These are phyloP conservation scores for Chrysomallon squamiferum DNA, from an alignment of 1,140 invertebrate species.

Conservation along the genomic window DNA sequence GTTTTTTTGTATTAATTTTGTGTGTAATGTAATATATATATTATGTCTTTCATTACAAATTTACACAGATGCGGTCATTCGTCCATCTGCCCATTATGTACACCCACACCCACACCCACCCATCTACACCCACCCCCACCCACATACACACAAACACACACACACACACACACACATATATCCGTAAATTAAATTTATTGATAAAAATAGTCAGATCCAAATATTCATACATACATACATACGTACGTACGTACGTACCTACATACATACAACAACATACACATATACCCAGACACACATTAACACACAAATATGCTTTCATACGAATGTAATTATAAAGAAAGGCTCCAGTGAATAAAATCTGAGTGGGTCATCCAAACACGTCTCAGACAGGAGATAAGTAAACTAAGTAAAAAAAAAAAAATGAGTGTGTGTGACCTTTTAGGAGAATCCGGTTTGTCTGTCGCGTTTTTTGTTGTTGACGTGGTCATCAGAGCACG, in stretches of 20 bases:
- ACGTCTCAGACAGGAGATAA: too few species aligned
- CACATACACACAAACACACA: constrained; percentile 14
- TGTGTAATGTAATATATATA: too few species aligned
- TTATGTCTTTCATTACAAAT: too few species aligned
- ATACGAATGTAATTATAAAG: not conserved
- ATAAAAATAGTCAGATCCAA: too few species aligned
- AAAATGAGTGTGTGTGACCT: too few species aligned
- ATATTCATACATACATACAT: not conserved
- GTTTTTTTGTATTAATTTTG: too few species aligned
- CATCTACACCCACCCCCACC: constrained; percentile 9
- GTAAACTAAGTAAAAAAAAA: too few species aligned
- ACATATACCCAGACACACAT: not conserved
- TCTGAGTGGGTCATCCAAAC: not conserved
- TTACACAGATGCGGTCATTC: too few species aligned
- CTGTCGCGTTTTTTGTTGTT: too few species aligned
- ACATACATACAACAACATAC: not conserved
- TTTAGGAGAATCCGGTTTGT: too few species aligned
- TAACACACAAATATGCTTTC: not conserved
- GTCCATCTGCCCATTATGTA: not conserved
- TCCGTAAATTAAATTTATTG: not conserved
- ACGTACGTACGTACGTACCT: not conserved
- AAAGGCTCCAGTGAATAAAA: not conserved
- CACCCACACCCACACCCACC: constrained; percentile 13
- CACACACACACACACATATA: constrained; percentile 6
- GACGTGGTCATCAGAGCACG: too few species aligned